Base-by-base conservation (phyloP, 2,888 invertebrate genomes). In the Odontocerum albicorne region DNA sequence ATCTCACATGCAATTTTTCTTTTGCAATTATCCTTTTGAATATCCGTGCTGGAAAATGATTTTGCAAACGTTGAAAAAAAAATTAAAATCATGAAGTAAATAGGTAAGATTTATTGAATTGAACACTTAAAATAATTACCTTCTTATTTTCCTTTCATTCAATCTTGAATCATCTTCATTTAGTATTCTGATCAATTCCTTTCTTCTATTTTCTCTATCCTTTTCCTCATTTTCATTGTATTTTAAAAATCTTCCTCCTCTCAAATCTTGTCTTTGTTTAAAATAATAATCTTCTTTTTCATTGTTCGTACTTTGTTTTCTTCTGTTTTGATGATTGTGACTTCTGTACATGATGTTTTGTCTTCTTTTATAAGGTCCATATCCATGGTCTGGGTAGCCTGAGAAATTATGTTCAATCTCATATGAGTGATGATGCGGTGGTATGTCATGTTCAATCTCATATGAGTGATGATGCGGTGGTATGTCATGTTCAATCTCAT, bases 1-100 rank as follows among this genome's bases (percentile, higher is more conserved):
- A 61, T 21, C 36, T 57, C 33, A 39, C 60, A 61, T 12, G 52
- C 43, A 12, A 22, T 3, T 20, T 46, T 51, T 44, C 39, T 51
- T 36, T 55, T 57, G 27, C 60, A 60, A 49, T 57, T 57, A 17
- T 57, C 52, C 17, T 55, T 35, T 15, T 15, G 31, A 17, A 31
- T 8, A 4, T 55, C 52, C 3, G 19, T 40, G 35, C 59, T 59
- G 49, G 45, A 54, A 54, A 21, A 12, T 15, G 15, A 27, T 27
- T 27, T 27, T 6, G 10, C 6, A 7, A 8, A 27, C 27, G 27
- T 27, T 27, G 10, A 4, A 27, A 8, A 27, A 27, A 27, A 4
- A 27, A 4, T 27, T 27, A 8, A 27, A 7, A 8, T 10, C 27
- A 8, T 27, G 27, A 27, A 7, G 27, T n/a, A n/a, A n/a, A n/a